A percentile compares a stretch with the other conserved stretches of the same genome.
Evolutionary conservation across 1,140 invertebrate species (phyloP).

Genomic region (Drosophila pseudoobscura): DNA sequence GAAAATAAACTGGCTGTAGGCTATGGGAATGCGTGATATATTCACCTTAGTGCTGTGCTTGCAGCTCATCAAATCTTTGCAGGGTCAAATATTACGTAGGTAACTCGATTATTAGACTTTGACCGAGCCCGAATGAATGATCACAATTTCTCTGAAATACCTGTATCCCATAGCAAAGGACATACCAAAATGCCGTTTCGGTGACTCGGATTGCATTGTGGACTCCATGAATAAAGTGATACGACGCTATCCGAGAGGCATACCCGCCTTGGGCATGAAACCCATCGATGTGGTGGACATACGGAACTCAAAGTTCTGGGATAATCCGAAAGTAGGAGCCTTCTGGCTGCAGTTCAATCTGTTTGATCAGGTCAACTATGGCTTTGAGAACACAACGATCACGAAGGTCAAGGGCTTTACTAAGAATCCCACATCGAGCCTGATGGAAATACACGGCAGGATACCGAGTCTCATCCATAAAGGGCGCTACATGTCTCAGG

Average conservation of each 20-base stretch:
- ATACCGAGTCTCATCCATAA: slow-evolving; percentile 61
- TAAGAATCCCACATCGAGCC: slow-evolving; percentile 38
- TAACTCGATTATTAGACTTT: background rate
- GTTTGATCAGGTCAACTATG: slow-evolving; percentile 53
- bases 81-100: slow-evolving; percentile 41
- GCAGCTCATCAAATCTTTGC: background rate
- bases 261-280: slow-evolving; percentile 51
- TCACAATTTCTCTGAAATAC: background rate
- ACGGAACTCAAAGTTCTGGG: slow-evolving; percentile 31
- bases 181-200: slow-evolving; percentile 48
- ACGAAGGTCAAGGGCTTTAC: slow-evolving; percentile 49
- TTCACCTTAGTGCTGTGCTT: slow-evolving; percentile 5
- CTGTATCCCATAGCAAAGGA: slow-evolving; percentile 23
- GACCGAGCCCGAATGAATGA: background rate
- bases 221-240: slow-evolving; percentile 52
- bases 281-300: slow-evolving; percentile 62
- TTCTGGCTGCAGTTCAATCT: slow-evolving; percentile 40
- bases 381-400: slow-evolving; percentile 62
- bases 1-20: background rate
- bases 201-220: slow-evolving; percentile 43
- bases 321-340: slow-evolving; percentile 3
- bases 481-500: slow-evolving; percentile 24
- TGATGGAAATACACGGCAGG: slow-evolving; percentile 50
- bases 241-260: slow-evolving; percentile 43
- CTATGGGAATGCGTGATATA: slow-evolving; percentile 29